A percentile compares a stretch with the other conserved stretches of the same genome.
Evolutionary conservation across 2,888 invertebrate species (phyloP).

Genomic region (Scelioninae gen. 2): DNA sequence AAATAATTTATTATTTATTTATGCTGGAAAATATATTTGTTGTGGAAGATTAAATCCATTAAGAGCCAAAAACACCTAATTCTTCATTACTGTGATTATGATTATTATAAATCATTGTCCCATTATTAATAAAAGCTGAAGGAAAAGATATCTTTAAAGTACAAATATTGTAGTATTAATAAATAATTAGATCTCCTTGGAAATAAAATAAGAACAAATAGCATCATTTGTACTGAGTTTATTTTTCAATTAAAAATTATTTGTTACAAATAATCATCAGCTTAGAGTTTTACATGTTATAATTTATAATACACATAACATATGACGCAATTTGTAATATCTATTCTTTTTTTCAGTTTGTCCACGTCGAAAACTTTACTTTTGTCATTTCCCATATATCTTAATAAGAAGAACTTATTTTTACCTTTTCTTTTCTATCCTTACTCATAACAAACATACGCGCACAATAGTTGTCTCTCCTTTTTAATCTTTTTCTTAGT

Average conservation of each 20-base stretch:
- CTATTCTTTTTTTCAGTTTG: slow-evolving; percentile 45
- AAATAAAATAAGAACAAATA: not conserved
- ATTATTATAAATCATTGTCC: too few relatives aligned
- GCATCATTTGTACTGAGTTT: slow-evolving; percentile 57
- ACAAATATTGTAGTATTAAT: too few relatives aligned
- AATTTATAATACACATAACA: slow-evolving; percentile 56
- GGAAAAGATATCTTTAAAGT: too few relatives aligned
- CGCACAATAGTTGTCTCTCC: slow-evolving; percentile 39
- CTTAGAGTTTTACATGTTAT: slow-evolving; percentile 57
- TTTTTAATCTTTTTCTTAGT: slow-evolving; percentile 39
- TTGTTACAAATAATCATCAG: slow-evolving; percentile 56
- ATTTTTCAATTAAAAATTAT: slow-evolving; percentile 58
- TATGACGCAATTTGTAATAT: slow-evolving; percentile 49
- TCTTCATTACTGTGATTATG: too few relatives aligned
- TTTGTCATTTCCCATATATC: slow-evolving; percentile 29
- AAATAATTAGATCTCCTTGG: not conserved
- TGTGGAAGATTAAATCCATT: too few relatives aligned
- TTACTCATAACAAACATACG: slow-evolving; percentile 48
- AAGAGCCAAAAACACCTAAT: too few relatives aligned
- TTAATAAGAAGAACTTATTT: slow-evolving; percentile 42
- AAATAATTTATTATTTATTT: too few relatives aligned
- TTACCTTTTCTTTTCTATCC: slow-evolving; percentile 39
- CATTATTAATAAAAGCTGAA: too few relatives aligned
- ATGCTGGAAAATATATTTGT: too few relatives aligned
- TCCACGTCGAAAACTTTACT: slow-evolving; percentile 33